Evolutionary conservation across 2,113 vertebrate species (phyloP), one percentile per base, ranked within the genome.

Genomic region (Glaucidium brasilianum): DNA sequence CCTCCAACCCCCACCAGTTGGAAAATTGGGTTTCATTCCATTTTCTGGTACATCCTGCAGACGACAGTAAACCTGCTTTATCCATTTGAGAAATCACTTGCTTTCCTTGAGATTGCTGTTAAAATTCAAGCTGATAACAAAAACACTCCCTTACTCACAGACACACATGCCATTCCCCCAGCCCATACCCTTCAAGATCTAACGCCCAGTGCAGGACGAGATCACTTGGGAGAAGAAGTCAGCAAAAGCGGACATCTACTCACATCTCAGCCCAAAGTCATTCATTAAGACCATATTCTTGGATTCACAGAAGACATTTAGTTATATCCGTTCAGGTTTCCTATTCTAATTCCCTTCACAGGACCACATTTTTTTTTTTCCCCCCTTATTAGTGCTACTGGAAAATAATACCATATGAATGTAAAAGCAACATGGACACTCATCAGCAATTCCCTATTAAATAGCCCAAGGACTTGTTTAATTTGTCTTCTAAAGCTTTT

Each of bases 1-100:
- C 21, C 41, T 88, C 63, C 64, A 85, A 32, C 18, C 47, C 63
- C 63, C 72, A 95, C 56, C 34, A 80, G 72, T 52, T 1, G 23
- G 96, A 96, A 93, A 95, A 71, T 3, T 19, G 20, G n/a, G 26
- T 80, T 96, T 80, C 45, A 41, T 84, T 94, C 88, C 23, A 10
- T 74, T 76, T 90, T 66, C 67, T 81, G 56, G 59, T 93, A 80
- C 47, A 88, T 84, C 82, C 82, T 64, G 78, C 85, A 94, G 75
- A 85, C 1, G 3, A 88, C 53, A 62, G 60, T 63, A 90, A 92
- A 92, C 43, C 30, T 37, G 43, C 21, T 88, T 66, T 43, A 88
- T 67, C 72, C 64, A 84, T 96, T 67, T 91, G 53, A 50, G 77
- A 62, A 80, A 90, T 55, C 79, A 20, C 50, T 91, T 82, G 58